These are phyloP conservation scores for Cyprinodon diabolis DNA, from an alignment of 2,797 vertebrate genomes.

Conservation along the genomic window DNA sequence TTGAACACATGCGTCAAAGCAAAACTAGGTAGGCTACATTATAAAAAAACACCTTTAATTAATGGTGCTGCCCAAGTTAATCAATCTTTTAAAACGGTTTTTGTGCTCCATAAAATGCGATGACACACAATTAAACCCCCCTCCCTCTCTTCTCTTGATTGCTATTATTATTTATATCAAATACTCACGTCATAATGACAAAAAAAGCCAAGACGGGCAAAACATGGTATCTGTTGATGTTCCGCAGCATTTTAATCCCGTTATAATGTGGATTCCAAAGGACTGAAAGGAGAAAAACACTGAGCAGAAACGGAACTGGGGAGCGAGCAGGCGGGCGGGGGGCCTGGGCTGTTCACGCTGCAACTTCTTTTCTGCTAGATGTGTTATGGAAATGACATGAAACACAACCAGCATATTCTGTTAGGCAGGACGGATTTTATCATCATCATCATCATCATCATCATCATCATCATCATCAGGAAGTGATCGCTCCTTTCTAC, in stretches of 20 bases:
- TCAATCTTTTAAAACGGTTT: no score
- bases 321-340: no score
- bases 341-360: background rate
- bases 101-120: no score
- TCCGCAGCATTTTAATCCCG: conserved; percentile 1
- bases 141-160: background rate
- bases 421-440: background rate
- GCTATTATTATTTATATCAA: background rate
- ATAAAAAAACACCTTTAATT: no score
- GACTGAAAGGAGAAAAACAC: background rate
- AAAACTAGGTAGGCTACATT: no score
- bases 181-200: conserved; percentile 16
- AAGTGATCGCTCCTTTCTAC: background rate
- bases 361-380: background rate
- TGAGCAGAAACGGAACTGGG: background rate
- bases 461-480: background rate
- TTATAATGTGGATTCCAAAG: background rate
- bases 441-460: background rate
- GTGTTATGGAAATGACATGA: no score
- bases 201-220: background rate
- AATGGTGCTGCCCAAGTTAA: no score
- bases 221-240: background rate
- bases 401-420: background rate
- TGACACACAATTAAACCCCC: background rate
- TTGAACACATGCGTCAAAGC: no score